Conservation (phyloP, 2,888 invertebrate species). For the Parthenolecanium corni region DNA sequence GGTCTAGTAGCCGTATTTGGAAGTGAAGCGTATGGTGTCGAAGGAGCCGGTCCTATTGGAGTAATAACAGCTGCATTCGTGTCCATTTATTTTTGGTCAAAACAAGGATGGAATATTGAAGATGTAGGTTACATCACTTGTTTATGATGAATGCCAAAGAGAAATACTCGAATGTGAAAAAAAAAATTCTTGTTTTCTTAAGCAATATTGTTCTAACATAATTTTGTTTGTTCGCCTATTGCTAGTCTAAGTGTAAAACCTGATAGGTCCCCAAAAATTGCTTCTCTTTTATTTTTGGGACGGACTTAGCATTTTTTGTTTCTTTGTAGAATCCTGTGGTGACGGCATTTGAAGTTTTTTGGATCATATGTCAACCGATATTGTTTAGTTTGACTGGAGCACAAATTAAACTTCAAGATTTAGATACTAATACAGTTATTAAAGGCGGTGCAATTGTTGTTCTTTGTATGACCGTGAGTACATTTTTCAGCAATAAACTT, state of each 20-base stretch:
- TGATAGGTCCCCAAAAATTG: no score
- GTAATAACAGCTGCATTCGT: constrained; percentile 73
- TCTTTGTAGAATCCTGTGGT: constrained; percentile 66
- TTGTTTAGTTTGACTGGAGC: constrained; percentile 88
- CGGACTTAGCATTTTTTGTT: no score
- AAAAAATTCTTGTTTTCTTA: no score
- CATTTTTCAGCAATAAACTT: neutral
- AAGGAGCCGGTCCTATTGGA: constrained; percentile 67
- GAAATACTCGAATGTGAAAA: neutral
- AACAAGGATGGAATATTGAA: constrained; percentile 73
- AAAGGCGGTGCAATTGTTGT: constrained; percentile 58
- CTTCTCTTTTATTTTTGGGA: no score
- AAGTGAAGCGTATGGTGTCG: constrained; percentile 63
- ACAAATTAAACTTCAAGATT: constrained; percentile 64
- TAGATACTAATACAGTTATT: constrained; percentile 57
- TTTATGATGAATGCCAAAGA: neutral
- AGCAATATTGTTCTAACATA: no score
- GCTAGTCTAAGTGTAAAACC: no score
- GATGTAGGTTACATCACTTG: constrained; percentile 41
- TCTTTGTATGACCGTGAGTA: constrained; percentile 46
- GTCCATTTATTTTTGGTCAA: constrained; percentile 68
- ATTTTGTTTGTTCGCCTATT: no score
- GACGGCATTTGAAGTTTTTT: constrained; percentile 79
- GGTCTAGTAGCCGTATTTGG: constrained; percentile 79
- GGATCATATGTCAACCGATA: constrained; percentile 93